Evolutionary conservation across 2,797 vertebrate species (phyloP).

Genomic region (Chromis chromis): DNA sequence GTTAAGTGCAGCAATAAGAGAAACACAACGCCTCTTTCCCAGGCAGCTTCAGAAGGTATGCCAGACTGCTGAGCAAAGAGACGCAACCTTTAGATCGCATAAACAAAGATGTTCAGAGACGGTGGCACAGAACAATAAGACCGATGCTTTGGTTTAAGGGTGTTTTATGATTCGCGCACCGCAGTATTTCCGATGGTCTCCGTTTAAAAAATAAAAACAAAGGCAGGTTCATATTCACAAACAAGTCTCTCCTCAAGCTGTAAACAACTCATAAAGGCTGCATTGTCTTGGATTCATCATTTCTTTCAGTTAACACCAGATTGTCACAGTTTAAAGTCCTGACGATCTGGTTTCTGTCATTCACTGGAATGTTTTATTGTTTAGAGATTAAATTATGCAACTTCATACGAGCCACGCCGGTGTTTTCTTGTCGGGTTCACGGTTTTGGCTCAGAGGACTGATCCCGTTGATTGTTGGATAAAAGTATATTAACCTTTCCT

Average conservation of each 20-base stretch:
- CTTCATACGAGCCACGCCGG: conserved; percentile 29
- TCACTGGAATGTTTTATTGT: conserved; percentile 35
- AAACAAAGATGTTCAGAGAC: conserved; percentile 70
- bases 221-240: conserved; percentile 31
- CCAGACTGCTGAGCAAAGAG: conserved; percentile 52
- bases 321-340: conserved; percentile 13
- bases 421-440: conserved; percentile 12
- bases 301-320: conserved; percentile 11
- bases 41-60: conserved; percentile 49
- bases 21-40: conserved; percentile 57
- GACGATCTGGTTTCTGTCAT: conserved; percentile 54
- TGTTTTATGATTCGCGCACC: conserved; percentile 54
- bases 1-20: conserved; percentile 59
- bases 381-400: conserved; percentile 42
- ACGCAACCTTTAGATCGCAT: conserved; percentile 48
- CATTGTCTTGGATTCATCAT: conserved; percentile 31
- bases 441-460: conserved; percentile 5
- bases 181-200: conserved; percentile 35
- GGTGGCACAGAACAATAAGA: conserved; percentile 39
- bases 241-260: conserved; percentile 24
- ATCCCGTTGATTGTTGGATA: conserved; percentile 40
- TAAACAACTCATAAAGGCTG: conserved; percentile 25
- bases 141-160: conserved; percentile 40
- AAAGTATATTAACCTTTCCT: conserved; percentile 3
- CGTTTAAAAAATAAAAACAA: conserved; percentile 7